Evolutionary conservation across 1,140 invertebrate species (phyloP).

Genomic region (Stegodyphus mimosarum): DNA sequence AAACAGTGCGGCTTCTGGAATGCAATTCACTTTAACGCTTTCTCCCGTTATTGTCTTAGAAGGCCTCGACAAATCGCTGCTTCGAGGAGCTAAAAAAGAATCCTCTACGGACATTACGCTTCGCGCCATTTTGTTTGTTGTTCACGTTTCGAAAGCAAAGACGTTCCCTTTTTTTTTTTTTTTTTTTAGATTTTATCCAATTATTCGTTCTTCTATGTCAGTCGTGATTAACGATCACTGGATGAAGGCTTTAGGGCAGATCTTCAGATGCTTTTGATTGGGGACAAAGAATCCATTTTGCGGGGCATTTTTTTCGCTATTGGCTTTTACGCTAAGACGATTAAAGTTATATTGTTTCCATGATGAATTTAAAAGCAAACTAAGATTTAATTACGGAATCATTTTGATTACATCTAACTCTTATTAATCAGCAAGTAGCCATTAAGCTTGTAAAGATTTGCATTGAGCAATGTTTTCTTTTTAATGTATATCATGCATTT

Average conservation of each 20-base stretch:
- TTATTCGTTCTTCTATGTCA: slow-evolving; percentile 36
- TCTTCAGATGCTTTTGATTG: slow-evolving; percentile 16
- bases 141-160: background rate
- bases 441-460: too few relatives aligned
- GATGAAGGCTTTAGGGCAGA: slow-evolving; percentile 1
- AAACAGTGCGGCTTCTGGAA: background rate
- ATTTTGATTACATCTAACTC: too few relatives aligned
- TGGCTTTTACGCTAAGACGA: too few relatives aligned
- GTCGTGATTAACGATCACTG: slow-evolving; percentile 26
- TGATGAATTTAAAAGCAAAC: too few relatives aligned
- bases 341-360: too few relatives aligned
- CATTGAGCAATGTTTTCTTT: too few relatives aligned
- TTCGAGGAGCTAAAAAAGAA: background rate
- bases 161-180: background rate
- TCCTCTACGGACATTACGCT: background rate
- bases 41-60: slow-evolving; percentile 35
- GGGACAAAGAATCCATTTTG: background rate
- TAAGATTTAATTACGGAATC: too few relatives aligned
- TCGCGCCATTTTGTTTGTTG: slow-evolving; percentile 25
- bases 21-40: slow-evolving; percentile 47
- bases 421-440: too few relatives aligned
- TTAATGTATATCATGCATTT: too few relatives aligned
- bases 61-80: slow-evolving; percentile 21
- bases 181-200: slow-evolving; percentile 14
- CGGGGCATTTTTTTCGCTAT: background rate